Conservation (phyloP, 92 coral and sea anemone species). For the Nematostella vectensis region DNA sequence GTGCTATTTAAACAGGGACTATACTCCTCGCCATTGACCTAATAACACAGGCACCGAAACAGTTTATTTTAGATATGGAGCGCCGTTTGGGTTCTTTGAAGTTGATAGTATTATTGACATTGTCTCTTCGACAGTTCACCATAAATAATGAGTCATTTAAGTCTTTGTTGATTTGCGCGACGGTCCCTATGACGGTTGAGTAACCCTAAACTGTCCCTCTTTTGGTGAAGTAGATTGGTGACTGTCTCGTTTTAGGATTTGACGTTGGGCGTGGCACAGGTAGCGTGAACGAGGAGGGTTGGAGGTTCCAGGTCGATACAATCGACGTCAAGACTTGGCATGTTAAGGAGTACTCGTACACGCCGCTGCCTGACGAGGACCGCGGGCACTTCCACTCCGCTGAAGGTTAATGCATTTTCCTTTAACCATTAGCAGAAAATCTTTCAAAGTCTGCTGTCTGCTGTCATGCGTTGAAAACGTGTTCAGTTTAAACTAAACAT, state of each 20-base stretch:
- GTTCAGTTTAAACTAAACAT: not conserved
- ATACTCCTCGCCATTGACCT: too few relatives aligned
- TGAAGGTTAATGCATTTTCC: constrained; percentile 54
- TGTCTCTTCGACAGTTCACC: too few relatives aligned
- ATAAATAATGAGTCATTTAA: not conserved
- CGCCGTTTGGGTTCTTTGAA: too few relatives aligned
- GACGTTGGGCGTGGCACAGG: constrained; percentile 96
- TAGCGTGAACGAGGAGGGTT: constrained; percentile 82
- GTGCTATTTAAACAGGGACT: too few relatives aligned
- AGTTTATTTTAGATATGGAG: too few relatives aligned
- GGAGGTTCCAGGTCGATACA: constrained; percentile 50
- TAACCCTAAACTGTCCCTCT: too few relatives aligned
- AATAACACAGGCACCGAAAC: too few relatives aligned
- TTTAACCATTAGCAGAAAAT: not conserved
- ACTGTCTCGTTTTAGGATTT: too few relatives aligned
- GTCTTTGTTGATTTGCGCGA: not conserved
- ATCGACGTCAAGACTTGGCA: constrained; percentile 88
- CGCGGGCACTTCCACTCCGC: constrained; percentile 90
- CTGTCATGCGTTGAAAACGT: too few relatives aligned
- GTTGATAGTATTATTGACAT: constrained; percentile 1
- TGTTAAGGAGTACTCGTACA: constrained; percentile 76
- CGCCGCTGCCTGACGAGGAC: constrained; percentile 66
- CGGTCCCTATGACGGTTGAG: too few relatives aligned
- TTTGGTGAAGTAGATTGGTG: too few relatives aligned
- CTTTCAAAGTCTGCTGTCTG: too few relatives aligned